Percentiles rank a stretch among this genome's conserved stretches.
Conservation (phyloP, 2,113 vertebrate genomes). For the Sphyrna mokarran region DNA sequence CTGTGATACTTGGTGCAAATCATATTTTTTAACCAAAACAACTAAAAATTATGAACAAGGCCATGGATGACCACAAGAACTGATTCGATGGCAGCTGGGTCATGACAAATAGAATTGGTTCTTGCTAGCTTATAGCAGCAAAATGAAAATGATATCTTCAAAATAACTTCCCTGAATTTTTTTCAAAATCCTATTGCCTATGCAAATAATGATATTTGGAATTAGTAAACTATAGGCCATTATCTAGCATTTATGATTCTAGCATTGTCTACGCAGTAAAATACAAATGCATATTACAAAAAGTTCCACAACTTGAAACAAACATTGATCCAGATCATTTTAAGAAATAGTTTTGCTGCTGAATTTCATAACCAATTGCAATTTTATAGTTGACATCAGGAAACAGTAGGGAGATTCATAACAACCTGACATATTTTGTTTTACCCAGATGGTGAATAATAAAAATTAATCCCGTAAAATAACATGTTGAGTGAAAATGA, state of each 20-base stretch:
- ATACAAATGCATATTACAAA: background rate
- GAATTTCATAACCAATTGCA: background rate
- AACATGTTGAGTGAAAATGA: background rate
- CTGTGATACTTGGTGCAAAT: background rate
- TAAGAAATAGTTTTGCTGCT: background rate
- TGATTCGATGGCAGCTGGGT: background rate
- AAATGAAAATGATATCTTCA: background rate
- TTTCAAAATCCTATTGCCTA: background rate
- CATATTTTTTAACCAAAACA: background rate
- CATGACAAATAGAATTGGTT: background rate
- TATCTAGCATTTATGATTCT: background rate
- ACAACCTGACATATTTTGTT: background rate
- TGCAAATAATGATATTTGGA: background rate
- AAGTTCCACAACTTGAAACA: background rate
- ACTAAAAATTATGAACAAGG: background rate
- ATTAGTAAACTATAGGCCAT: background rate
- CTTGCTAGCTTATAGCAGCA: background rate
- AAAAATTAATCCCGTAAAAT: background rate
- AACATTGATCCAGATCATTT: background rate
- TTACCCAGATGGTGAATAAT: background rate
- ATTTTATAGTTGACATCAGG: background rate
- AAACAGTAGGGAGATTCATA: background rate
- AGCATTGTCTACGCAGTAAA: background rate
- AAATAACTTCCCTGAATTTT: background rate
- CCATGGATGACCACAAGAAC: background rate